Evolutionary conservation across 2,888 invertebrate genomes (phyloP), one percentile per base, ranked within the genome.

Genomic region (Phrixothrix hirtus): DNA sequence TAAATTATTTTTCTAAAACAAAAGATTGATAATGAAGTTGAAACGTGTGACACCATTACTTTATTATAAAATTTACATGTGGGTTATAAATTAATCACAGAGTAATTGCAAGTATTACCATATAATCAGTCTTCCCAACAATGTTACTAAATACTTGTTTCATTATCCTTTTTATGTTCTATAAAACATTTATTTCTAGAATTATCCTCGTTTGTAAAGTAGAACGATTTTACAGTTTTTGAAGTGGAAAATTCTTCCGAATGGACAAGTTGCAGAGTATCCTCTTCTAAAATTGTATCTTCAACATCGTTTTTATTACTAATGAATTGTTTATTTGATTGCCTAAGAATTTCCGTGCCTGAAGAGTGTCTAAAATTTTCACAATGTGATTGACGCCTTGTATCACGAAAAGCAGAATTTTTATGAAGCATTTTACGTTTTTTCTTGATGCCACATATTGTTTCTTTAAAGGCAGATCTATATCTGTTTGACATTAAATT

Each of bases 401-500:
- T 82, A 57, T 85, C 80, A 42, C 84, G 76, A 68, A 86, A 76
- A 72, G 83, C 82, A 58, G 84, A 80, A 60, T 82, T 35, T 83
- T 83, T n/a, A 80, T 73, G 48, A 77, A 77, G 59, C 75, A 78
- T 62, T 78, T 80, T 48, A 71, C 74, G 42, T 61, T 70, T 58
- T 66, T 72, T 17, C 72, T 73, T 30, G 6, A 79, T 78, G 60
- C 87, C 85, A 72, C 86, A 86, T 43, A 90, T 78, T 0, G 88
- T 87, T 68, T 87, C 86, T 54, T 82, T 83, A 71, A 92, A 91
- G 0, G 92, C 91, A 11, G 82, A 80, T 11, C 92, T 80, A 77
- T 92, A 93, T 65, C 87, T 86, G 67, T 72, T 71, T 10, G 76
- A 76, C 91, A 93, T 91, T 1, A 92, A 82, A 72, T 91, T 93